Conservation (phyloP, 1,140 invertebrate genomes). For the Diprion similis region DNA sequence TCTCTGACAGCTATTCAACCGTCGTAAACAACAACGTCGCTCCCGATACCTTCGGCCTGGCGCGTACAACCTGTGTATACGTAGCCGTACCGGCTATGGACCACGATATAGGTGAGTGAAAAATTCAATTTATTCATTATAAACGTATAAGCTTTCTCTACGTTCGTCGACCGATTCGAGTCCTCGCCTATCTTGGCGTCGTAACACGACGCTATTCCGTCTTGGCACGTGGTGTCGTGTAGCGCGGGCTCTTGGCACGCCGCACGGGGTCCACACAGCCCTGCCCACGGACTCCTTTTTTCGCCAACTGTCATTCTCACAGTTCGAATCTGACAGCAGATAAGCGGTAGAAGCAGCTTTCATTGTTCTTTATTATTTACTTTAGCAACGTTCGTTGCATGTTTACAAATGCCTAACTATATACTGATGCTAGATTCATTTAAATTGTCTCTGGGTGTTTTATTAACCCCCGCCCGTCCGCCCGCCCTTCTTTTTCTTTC, state of each 20-base stretch:
- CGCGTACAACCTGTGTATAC: slow-evolving; percentile 25
- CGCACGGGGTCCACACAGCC: slow-evolving; percentile 37
- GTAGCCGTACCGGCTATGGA: slow-evolving; percentile 31
- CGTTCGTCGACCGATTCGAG: neutral
- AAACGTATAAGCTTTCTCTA: neutral
- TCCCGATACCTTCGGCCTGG: slow-evolving; percentile 15
- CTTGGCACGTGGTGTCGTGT: slow-evolving; percentile 39
- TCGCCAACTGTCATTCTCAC: slow-evolving; percentile 30
- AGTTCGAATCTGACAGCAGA: slow-evolving; percentile 24
- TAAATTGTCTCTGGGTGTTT: neutral
- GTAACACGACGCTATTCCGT: neutral
- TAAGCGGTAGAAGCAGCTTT: neutral
- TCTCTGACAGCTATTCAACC: slow-evolving; percentile 33
- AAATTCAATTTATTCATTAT: slow-evolving; percentile 12
- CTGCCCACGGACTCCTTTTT: slow-evolving; percentile 28
- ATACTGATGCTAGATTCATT: neutral
- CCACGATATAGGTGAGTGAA: slow-evolving; percentile 30
- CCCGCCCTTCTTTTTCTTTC: neutral
- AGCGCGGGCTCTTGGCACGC: slow-evolving; percentile 32
- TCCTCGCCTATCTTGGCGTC: no score
- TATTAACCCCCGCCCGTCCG: neutral
- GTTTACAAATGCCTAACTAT: no score
- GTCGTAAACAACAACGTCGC: slow-evolving; percentile 26
- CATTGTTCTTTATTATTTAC: no score
- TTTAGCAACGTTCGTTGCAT: no score